These are phyloP conservation scores for Rhabdornis inornatus DNA, from an alignment of 2,113 vertebrate species.

Conservation along the genomic window DNA sequence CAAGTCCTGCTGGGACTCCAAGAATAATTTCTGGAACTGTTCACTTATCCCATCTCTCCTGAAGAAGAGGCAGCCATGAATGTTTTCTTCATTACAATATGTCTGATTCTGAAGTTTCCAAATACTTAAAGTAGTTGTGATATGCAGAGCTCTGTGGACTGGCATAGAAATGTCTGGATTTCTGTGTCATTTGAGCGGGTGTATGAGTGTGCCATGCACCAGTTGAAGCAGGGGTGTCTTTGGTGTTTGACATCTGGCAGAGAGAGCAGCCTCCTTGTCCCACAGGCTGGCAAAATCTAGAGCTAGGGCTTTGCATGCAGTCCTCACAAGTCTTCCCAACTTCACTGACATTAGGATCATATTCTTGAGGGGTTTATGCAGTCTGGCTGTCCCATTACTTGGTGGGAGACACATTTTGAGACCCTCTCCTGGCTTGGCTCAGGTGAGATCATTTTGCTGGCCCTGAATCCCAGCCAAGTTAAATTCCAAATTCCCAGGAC, in stretches of 20 bases:
- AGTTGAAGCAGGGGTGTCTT: background rate
- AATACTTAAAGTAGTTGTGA: background rate
- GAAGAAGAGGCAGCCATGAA: background rate
- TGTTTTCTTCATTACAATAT: fast-evolving
- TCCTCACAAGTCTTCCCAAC: background rate
- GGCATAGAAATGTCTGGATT: background rate
- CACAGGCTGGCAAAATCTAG: background rate
- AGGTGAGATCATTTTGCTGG: background rate
- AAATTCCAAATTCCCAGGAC: background rate
- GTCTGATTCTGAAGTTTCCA: background rate
- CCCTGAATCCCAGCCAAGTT: background rate
- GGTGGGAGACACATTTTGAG: background rate
- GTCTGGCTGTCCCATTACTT: background rate
- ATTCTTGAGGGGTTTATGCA: background rate
- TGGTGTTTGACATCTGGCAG: background rate
- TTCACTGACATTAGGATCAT: background rate
- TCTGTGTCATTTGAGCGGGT: background rate
- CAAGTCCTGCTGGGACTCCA: background rate
- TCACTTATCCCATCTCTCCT: background rate
- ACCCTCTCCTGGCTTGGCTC: background rate
- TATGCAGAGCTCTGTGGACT: background rate
- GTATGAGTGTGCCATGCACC: background rate
- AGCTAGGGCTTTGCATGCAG: background rate
- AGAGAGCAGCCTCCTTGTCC: background rate
- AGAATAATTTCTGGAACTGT: background rate